Percentiles rank a stretch among this genome's conserved stretches.
These are phyloP conservation scores for Tinea pellionella DNA, from an alignment of 2,888 invertebrate species.

Conservation along the genomic window DNA sequence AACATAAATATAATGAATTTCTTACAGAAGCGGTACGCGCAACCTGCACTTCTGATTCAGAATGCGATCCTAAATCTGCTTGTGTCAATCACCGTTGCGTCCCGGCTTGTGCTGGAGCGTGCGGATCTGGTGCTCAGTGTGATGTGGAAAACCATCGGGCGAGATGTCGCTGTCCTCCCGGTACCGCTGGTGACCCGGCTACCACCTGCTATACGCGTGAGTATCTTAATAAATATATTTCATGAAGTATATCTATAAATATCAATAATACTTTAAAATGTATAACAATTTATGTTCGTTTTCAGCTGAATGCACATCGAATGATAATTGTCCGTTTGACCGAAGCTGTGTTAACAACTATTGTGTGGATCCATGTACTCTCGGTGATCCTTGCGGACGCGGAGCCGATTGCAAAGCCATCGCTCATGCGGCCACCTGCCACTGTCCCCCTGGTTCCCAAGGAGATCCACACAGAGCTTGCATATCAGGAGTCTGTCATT, in stretches of 20 bases:
- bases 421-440: slow-evolving; percentile 83
- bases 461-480: slow-evolving; percentile 86
- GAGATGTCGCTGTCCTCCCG: slow-evolving; percentile 84
- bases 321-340: slow-evolving; percentile 86
- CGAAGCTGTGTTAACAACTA: slow-evolving; percentile 83
- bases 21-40: slow-evolving; percentile 50
- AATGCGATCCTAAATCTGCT: slow-evolving; percentile 81
- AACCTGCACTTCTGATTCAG: slow-evolving; percentile 79
- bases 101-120: slow-evolving; percentile 86
- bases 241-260: too few relatives aligned
- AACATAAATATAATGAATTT: too few relatives aligned
- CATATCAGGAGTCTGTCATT: slow-evolving; percentile 85
- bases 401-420: slow-evolving; percentile 81
- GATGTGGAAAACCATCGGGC: slow-evolving; percentile 82
- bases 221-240: slow-evolving; percentile 33
- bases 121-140: slow-evolving; percentile 85
- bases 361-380: slow-evolving; percentile 82
- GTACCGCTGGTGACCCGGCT: slow-evolving; percentile 90
- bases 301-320: slow-evolving; percentile 82
- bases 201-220: slow-evolving; percentile 87
- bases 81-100: slow-evolving; percentile 85
- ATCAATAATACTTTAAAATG: too few relatives aligned
- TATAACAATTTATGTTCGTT: too few relatives aligned
- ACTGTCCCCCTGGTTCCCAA: slow-evolving; percentile 86
- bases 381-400: slow-evolving; percentile 79